Conservation (phyloP, 2,888 invertebrate genomes). For the Yponomeuta cagnagella region DNA sequence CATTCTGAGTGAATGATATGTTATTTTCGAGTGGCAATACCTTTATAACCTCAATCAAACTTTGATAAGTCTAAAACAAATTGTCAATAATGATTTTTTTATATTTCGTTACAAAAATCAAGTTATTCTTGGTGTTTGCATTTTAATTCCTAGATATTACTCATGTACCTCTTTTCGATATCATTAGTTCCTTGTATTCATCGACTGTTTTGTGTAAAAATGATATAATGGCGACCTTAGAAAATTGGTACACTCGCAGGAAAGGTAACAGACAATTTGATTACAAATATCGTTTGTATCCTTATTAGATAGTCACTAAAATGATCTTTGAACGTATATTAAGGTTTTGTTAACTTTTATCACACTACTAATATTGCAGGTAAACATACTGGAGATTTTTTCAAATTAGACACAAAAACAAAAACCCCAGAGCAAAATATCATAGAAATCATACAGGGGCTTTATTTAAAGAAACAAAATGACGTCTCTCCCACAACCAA, state of each 20-base stretch:
- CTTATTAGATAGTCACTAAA: no score
- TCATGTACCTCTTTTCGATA: slow-evolving; percentile 10
- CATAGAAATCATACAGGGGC: slow-evolving; percentile 77
- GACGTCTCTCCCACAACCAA: slow-evolving; percentile 60
- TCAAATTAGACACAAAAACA: slow-evolving; percentile 76
- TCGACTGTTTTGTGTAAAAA: slow-evolving; percentile 34
- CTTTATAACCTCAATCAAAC: slow-evolving; percentile 16
- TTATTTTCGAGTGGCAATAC: slow-evolving; percentile 8
- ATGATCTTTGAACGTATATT: no score
- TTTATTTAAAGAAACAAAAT: slow-evolving; percentile 69
- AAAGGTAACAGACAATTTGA: slow-evolving; percentile 51
- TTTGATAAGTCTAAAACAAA: slow-evolving; percentile 15
- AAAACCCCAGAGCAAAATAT: slow-evolving; percentile 78
- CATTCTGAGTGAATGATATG: not conserved
- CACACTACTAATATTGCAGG: slow-evolving; percentile 10
- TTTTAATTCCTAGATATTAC: slow-evolving; percentile 15
- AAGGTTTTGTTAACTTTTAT: slow-evolving; percentile 24
- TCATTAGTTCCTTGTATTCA: slow-evolving; percentile 15
- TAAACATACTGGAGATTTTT: slow-evolving; percentile 75
- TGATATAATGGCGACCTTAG: slow-evolving; percentile 68
- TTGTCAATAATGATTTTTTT: slow-evolving; percentile 23
- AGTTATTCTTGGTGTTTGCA: slow-evolving; percentile 16
- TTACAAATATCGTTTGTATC: not conserved
- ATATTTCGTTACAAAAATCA: slow-evolving; percentile 15
- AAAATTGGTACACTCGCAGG: slow-evolving; percentile 67